phyloP scores from a whole-genome alignment of 2,113 vertebrate species.

The Orthonyx spaldingii region DNA sequence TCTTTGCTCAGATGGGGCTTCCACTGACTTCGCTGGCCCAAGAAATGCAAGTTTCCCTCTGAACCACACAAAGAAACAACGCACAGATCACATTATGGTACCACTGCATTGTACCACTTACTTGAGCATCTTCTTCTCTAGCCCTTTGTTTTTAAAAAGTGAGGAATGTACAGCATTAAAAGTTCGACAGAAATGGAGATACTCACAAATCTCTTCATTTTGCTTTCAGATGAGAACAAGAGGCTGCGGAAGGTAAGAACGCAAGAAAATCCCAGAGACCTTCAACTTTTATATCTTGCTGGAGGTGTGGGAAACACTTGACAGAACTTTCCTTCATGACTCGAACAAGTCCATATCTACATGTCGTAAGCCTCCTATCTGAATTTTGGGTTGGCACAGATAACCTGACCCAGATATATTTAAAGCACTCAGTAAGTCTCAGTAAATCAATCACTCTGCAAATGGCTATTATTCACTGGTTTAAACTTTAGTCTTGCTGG shows the following conservation, averaged over 20 bases:
- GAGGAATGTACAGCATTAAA: not conserved
- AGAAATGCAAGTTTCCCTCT: not conserved
- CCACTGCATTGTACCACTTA: not conserved
- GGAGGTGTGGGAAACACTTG: slow-evolving; percentile 50
- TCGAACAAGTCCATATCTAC: slow-evolving; percentile 21
- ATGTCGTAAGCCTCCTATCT: slow-evolving; percentile 64
- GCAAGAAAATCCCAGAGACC: not conserved
- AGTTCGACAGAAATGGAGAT: not conserved
- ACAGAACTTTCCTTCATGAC: slow-evolving; percentile 4
- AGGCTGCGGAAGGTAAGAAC: not conserved
- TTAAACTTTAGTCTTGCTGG: not conserved
- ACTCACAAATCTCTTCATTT: slow-evolving; percentile 74
- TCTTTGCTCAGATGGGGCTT: not conserved
- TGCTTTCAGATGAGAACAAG: slow-evolving; percentile 14
- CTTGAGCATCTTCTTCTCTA: not conserved
- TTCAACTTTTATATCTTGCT: slow-evolving; percentile 66
- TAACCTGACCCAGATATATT: slow-evolving; percentile 23
- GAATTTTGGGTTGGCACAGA: slow-evolving; percentile 35
- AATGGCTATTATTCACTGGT: slow-evolving; percentile 46
- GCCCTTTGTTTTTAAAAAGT: not conserved
- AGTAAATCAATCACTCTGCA: slow-evolving; percentile 49
- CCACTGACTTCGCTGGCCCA: not conserved
- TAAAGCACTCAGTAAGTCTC: slow-evolving; percentile 25
- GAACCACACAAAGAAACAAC: not conserved
- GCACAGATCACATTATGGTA: not conserved